Conservation (phyloP, 2,888 invertebrate species). For the Malthinus flaveolus region DNA sequence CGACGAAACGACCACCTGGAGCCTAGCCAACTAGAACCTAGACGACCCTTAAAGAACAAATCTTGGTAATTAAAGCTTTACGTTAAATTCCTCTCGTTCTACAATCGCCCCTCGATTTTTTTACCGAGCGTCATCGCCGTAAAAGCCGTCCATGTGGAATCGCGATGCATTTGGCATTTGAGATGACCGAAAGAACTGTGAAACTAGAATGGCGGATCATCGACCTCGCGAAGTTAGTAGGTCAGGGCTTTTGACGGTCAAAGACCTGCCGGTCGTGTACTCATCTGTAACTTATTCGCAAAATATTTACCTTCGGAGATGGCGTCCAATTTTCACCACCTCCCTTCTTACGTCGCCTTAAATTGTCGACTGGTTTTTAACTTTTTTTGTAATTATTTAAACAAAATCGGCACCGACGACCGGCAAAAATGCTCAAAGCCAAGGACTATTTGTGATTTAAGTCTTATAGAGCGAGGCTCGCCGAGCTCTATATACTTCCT, state of each 20-base stretch:
- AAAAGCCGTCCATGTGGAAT: conserved; percentile 23
- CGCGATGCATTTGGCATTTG: conserved; percentile 36
- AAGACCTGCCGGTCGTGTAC: conserved; percentile 54
- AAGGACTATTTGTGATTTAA: conserved; percentile 16
- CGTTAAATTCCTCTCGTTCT: too few species aligned
- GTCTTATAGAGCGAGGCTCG: background rate
- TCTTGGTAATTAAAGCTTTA: background rate
- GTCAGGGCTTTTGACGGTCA: conserved; percentile 55
- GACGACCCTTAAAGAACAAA: background rate
- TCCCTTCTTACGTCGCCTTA: conserved; percentile 6
- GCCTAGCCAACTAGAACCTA: too few species aligned
- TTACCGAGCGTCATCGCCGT: conserved; percentile 29
- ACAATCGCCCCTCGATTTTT: too few species aligned
- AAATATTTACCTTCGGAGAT: conserved; percentile 24
- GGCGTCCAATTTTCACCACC: conserved; percentile 14
- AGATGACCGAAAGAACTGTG: conserved; percentile 44
- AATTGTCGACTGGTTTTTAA: background rate
- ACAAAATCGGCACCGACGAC: background rate
- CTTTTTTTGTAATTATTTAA: too few species aligned
- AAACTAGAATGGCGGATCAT: conserved; percentile 56
- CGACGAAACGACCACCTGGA: conserved; percentile 19
- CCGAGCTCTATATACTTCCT: conserved; percentile 8
- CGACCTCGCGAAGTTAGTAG: conserved; percentile 56
- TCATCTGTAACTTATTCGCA: conserved; percentile 39
- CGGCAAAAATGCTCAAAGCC: conserved; percentile 5